phyloP scores from a whole-genome alignment of 2,797 vertebrate genomes.

The Rhynchotus rufescens region DNA sequence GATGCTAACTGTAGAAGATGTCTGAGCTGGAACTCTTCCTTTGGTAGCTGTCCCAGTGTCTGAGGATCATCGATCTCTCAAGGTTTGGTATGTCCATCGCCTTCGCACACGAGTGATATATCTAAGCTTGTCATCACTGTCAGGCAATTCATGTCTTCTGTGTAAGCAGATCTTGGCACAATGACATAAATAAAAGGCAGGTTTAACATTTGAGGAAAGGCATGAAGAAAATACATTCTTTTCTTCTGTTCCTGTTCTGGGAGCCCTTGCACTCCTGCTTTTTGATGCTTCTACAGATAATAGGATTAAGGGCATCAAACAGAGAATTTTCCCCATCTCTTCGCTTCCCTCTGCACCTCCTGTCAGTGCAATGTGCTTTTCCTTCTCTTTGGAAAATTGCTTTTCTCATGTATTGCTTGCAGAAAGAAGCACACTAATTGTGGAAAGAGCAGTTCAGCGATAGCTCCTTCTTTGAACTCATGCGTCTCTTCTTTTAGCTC shows the following conservation, averaged over 20 bases:
- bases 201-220: slow-evolving; percentile 5
- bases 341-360: not conserved
- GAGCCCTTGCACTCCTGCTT: not conserved
- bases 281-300: slow-evolving; percentile 4
- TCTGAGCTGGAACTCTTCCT: not conserved
- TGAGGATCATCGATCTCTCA: not conserved
- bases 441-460: slow-evolving; percentile 38
- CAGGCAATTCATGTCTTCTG: not conserved
- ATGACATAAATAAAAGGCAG: not conserved
- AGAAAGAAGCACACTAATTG: not conserved
- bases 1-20: not conserved
- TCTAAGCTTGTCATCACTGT: not conserved
- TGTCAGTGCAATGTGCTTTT: not conserved
- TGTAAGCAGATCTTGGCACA: not conserved
- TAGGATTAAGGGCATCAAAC: not conserved
- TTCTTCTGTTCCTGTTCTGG: not conserved
- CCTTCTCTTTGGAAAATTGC: not conserved
- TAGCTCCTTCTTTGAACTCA: slow-evolving; percentile 18
- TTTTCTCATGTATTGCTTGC: not conserved
- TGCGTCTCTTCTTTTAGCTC: slow-evolving; percentile 30
- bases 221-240: not conserved
- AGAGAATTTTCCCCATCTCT: not conserved
- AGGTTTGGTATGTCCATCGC: not conserved
- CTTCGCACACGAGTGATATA: rapidly evolving
- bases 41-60: not conserved